These are phyloP conservation scores for Carcina quercana DNA, from an alignment of 2,888 invertebrate species.

Conservation along the genomic window DNA sequence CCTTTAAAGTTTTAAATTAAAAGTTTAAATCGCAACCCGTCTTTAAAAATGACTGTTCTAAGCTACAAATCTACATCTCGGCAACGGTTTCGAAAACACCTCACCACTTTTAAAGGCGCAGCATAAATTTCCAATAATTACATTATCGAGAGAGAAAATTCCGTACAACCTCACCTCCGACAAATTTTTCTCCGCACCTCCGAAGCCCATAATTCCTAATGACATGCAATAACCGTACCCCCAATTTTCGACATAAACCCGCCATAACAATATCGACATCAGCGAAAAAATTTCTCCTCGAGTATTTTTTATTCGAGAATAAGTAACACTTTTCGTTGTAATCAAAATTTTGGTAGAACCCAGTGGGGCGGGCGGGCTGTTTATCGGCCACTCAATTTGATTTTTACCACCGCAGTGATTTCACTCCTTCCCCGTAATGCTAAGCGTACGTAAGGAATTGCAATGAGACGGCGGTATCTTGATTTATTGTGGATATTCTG, in stretches of 20 bases:
- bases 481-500: slow-evolving; percentile 30
- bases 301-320: slow-evolving; percentile 66
- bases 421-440: slow-evolving; percentile 44
- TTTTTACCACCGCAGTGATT: slow-evolving; percentile 66
- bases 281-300: slow-evolving; percentile 60
- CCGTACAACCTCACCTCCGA: slow-evolving; percentile 46
- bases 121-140: slow-evolving; percentile 73
- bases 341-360: slow-evolving; percentile 62
- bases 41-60: neutral
- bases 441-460: slow-evolving; percentile 41
- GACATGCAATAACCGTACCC: slow-evolving; percentile 75
- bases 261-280: slow-evolving; percentile 75
- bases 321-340: slow-evolving; percentile 70
- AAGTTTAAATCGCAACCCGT: neutral
- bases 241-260: slow-evolving; percentile 74
- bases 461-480: slow-evolving; percentile 30
- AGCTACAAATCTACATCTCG: neutral
- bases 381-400: slow-evolving; percentile 72
- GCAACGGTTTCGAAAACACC: neutral
- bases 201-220: slow-evolving; percentile 74
- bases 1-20: neutral
- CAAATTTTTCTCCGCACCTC: slow-evolving; percentile 63
- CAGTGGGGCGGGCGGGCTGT: slow-evolving; percentile 37
- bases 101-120: slow-evolving; percentile 30
- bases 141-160: slow-evolving; percentile 59